Evolutionary conservation across 2,888 invertebrate species (phyloP).

Genomic region (Sycophila texana): DNA sequence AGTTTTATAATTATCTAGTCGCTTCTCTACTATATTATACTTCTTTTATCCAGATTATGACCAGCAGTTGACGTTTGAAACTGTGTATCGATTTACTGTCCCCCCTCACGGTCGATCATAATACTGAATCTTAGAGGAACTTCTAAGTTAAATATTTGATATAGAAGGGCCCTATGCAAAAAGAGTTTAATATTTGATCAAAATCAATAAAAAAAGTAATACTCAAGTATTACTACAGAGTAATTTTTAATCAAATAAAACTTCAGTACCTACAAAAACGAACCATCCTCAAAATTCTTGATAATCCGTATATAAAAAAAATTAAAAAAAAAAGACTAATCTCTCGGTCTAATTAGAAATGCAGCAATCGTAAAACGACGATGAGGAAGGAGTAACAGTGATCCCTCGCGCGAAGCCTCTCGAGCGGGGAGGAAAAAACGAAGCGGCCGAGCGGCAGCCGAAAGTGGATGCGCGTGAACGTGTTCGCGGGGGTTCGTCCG

Average conservation of each 20-base stretch:
- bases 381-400: not conserved
- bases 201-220: too few species aligned
- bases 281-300: too few species aligned
- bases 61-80: not conserved
- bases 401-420: not conserved
- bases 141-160: too few species aligned
- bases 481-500: constrained; percentile 51
- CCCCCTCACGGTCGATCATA: too few species aligned
- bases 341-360: not conserved
- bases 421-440: constrained; percentile 2
- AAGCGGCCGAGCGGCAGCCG: not conserved
- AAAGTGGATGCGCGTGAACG: constrained; percentile 11
- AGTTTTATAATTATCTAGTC: not conserved
- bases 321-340: constrained; percentile 16
- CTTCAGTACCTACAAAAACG: too few species aligned
- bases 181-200: too few species aligned
- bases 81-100: too few species aligned
- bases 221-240: too few species aligned
- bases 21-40: not conserved
- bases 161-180: not conserved
- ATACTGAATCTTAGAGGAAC: too few species aligned
- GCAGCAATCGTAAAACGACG: constrained; percentile 2
- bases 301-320: constrained; percentile 26
- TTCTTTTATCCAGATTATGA: too few species aligned
- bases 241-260: too few species aligned